These are phyloP conservation scores for Micoletzkya japonica DNA, from an alignment of 2,888 invertebrate genomes.

Conservation along the genomic window DNA sequence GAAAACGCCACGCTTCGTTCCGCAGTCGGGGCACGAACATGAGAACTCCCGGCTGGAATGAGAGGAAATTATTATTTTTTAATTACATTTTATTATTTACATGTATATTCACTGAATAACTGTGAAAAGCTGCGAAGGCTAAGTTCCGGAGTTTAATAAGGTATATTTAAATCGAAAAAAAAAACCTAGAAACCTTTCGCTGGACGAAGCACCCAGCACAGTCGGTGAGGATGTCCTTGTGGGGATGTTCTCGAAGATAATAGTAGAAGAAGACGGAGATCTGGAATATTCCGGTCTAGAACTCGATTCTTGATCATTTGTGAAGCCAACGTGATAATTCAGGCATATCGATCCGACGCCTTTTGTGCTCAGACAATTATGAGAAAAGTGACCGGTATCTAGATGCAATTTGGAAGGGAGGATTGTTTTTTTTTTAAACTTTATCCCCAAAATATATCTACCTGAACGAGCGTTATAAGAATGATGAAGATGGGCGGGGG, in stretches of 20 bases:
- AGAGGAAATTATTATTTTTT: too few relatives aligned
- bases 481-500: constrained; percentile 92
- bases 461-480: constrained; percentile 77
- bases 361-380: too few relatives aligned
- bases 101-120: neutral
- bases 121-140: too few relatives aligned
- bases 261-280: constrained; percentile 69
- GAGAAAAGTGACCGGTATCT: too few relatives aligned
- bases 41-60: constrained; percentile 66
- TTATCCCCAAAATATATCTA: constrained; percentile 19
- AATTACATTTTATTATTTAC: too few relatives aligned
- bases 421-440: too few relatives aligned
- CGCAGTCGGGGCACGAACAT: constrained; percentile 86
- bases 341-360: too few relatives aligned
- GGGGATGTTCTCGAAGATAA: constrained; percentile 63
- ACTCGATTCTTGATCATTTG: neutral
- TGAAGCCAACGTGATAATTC: neutral
- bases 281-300: constrained; percentile 64
- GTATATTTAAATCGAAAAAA: neutral
- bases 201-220: constrained; percentile 76
- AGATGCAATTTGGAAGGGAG: too few relatives aligned
- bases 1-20: constrained; percentile 86
- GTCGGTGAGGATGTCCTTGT: constrained; percentile 66
- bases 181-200: constrained; percentile 23
- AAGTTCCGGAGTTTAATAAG: neutral